Evolutionary conservation across 2,113 vertebrate genomes (phyloP), one percentile per base, ranked within the genome.

Genomic region (Tympanuchus pallidicinctus): DNA sequence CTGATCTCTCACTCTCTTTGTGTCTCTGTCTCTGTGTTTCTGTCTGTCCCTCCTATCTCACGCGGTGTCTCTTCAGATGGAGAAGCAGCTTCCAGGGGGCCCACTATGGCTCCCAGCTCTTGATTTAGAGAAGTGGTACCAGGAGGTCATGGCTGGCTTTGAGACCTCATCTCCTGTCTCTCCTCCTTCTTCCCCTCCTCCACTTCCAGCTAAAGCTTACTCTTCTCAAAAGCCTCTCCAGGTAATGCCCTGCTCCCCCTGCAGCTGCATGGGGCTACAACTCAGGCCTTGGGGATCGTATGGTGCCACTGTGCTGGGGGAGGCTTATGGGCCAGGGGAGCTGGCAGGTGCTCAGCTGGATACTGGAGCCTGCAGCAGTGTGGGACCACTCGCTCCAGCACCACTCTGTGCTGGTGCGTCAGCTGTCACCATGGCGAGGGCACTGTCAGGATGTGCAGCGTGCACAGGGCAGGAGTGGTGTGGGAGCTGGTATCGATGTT

Each of bases 121-220:
- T 92, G 97, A 96, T 91, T 97, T 98, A 98, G 97, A 97, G 94
- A 98, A 96, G 92, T 98, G 97, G 98, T 97, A 97, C 96, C 97
- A 96, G 90, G 96, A 97, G 94, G 92, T 97, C 97, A 98, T 98
- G 98, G 98, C 98, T 98, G 98, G 98, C 98, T 96, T 99, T 97
- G 98, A 98, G 97, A 98, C 94, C 97, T 97, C 91, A 82, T 93
- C 92, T 93, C 94, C 97, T 89, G 72, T 95, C 77, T 95, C 94
- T 95, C 93, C 96, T 97, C 92, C 97, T 97, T 97, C 98, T 56
- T 98, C 98, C 91, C 99, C 99, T 97, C 98, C 98, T 88, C 99
- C 98, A 42, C 98, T 99, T 92, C 99, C 98, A 83, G 98, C 98
- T 98, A 99, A 99, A 98, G 98, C 97, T 97, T 97, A 98, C 93